Base-by-base conservation (phyloP, 2,888 invertebrate genomes). In the Amblyjoppa proteus region DNA sequence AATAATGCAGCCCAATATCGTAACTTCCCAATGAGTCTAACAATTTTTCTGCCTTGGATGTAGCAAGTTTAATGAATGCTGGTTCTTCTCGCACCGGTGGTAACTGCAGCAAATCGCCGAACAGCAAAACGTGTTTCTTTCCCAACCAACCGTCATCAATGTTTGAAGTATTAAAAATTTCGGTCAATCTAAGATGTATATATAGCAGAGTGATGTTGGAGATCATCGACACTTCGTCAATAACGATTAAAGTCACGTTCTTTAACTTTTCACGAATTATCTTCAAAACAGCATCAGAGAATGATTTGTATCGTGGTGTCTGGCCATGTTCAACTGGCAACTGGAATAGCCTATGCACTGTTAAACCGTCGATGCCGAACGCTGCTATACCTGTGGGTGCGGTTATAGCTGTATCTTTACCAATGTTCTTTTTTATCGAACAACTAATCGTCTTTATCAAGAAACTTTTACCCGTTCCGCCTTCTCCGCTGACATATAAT, bases 331-430 rank as follows among this genome's bases (percentile, higher is more conserved):
- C 34, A 34, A 34, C 34, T 5, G 34, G 34, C 3, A 34, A 34
- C 5, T 34, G 34, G 34, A 34, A 34, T 5, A 34, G 5, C 5
- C 34, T 4, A 78, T 92, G 89, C 45, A 91, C 86, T 73, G 91
- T 92, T 71, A 91, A 84, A 68, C 91, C 91, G 71, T 90, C 88
- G 6, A 92, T 88, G 85, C 91, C 91, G 71, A 90, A 91, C 90
- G 76, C 91, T 53, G 91, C 90, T 56, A 92, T 90, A 68, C 91
- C 91, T 66, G 91, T 92, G 5, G 89, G 90, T 5, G 89, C 91
- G 28, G 84, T 83, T 74, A 89, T 77, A 2, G 76, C 76, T 11
- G 75, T 76, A 76, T 82, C 70, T 38, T 90, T 89, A 16, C 85
- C 71, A 16, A 89, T 68, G 41, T 69, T 31, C 38, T 76, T 81